phyloP scores from a whole-genome alignment of 1,140 invertebrate genomes.

The Lordiphosa clarofinis region DNA sequence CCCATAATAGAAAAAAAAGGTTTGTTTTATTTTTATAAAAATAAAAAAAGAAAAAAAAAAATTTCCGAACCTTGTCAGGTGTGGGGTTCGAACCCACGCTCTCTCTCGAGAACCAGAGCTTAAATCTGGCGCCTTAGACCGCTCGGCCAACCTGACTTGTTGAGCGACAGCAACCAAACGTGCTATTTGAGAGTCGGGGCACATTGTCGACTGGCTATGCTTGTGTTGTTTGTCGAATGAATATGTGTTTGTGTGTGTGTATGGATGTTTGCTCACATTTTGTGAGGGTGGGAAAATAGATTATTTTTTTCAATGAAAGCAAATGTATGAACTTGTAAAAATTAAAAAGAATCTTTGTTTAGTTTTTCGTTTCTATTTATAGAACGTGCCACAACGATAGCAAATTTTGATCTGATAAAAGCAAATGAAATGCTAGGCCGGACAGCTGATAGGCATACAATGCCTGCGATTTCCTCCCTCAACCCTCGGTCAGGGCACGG shows the following conservation, averaged over 20 bases:
- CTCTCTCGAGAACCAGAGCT: constrained; percentile 86
- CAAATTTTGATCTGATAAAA: constrained; percentile 28
- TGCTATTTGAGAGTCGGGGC: constrained; percentile 28
- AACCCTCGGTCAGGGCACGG: neutral
- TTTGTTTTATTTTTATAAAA: neutral
- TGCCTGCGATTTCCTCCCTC: constrained; percentile 21
- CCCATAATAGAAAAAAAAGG: neutral
- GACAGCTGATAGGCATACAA: constrained; percentile 46
- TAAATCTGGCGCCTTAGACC: constrained; percentile 88
- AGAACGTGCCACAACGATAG: constrained; percentile 9
- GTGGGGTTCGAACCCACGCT: constrained; percentile 88
- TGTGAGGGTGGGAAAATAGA: too few relatives aligned
- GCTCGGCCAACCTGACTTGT: constrained; percentile 85
- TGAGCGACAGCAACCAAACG: constrained; percentile 34
- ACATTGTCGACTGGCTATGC: constrained; percentile 18
- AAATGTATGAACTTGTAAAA: too few relatives aligned
- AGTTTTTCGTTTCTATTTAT: constrained; percentile 19
- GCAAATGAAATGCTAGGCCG: constrained; percentile 11
- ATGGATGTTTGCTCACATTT: constrained; percentile 1
- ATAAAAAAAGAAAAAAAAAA: constrained; percentile 18
- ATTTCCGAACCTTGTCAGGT: constrained; percentile 82
- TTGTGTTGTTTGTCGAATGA: constrained; percentile 5
- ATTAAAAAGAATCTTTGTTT: too few relatives aligned
- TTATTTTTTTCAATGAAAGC: too few relatives aligned
- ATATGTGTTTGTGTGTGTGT: neutral